Percentiles rank a stretch among this genome's conserved stretches.
Conservation (phyloP, 2,113 vertebrate species). For the Atlantisia rogersi region DNA sequence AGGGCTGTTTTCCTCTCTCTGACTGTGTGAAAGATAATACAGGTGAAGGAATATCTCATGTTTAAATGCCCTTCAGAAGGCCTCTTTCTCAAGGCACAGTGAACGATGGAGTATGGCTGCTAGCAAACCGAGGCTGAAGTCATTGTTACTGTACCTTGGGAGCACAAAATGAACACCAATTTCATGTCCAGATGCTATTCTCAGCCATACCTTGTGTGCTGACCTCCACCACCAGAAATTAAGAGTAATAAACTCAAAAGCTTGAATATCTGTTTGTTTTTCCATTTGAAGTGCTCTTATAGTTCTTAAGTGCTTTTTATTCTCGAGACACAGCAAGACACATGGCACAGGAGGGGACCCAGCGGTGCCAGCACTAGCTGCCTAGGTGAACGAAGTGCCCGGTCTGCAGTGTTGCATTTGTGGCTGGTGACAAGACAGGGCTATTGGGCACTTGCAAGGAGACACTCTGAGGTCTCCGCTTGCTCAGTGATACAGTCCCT, state of each 20-base stretch:
- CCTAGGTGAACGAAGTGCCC: neutral
- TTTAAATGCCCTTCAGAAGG: neutral
- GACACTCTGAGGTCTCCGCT: neutral
- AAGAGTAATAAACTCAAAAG: neutral
- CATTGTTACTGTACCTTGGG: neutral
- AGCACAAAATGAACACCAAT: neutral
- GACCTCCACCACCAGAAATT: neutral
- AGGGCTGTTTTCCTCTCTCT: neutral
- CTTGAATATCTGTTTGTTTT: neutral
- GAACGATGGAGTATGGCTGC: accelerated
- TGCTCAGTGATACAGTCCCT: neutral
- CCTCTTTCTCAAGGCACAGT: neutral
- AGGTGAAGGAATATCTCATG: neutral
- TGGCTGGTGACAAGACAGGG: neutral
- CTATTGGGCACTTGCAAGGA: accelerated
- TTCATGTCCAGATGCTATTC: neutral
- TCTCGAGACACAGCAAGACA: neutral
- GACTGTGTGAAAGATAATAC: neutral
- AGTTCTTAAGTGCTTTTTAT: neutral
- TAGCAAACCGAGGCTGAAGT: neutral
- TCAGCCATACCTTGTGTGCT: neutral
- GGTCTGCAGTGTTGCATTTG: neutral
- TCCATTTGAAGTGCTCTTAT: neutral
- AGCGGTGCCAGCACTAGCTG: accelerated
- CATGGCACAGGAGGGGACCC: neutral